These are phyloP conservation scores for Fistularia commersonii DNA, from an alignment of 2,797 vertebrate species.

Conservation along the genomic window DNA sequence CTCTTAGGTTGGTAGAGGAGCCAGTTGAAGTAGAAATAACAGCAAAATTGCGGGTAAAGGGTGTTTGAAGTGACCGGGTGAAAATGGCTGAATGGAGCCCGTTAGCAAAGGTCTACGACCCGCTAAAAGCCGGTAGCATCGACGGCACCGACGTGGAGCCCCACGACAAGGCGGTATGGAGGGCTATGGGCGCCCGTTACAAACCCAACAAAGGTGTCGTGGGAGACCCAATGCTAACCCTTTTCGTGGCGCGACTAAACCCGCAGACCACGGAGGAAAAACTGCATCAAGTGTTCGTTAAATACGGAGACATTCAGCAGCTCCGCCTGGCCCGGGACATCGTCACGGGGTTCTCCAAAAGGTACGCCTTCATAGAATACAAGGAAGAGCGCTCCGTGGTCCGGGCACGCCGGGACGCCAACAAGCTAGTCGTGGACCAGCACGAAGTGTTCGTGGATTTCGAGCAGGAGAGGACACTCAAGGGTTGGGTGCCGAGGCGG, in stretches of 20 bases:
- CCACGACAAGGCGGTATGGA: constrained; percentile 89
- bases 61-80: background rate
- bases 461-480: constrained; percentile 87
- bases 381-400: constrained; percentile 86
- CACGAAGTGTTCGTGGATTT: constrained; percentile 92
- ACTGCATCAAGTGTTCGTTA: constrained; percentile 84
- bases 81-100: constrained; percentile 91
- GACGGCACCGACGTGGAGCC: constrained; percentile 93
- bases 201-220: constrained; percentile 86
- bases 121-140: constrained; percentile 95
- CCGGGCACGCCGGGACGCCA: constrained; percentile 87
- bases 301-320: constrained; percentile 86
- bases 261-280: constrained; percentile 90
- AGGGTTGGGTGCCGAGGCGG: constrained; percentile 91
- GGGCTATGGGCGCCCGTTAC: constrained; percentile 89
- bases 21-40: no score
- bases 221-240: constrained; percentile 88
- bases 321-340: constrained; percentile 88
- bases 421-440: constrained; percentile 89
- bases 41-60: no score
- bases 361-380: constrained; percentile 91
- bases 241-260: constrained; percentile 87
- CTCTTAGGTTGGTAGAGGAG: no score
- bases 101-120: constrained; percentile 89
- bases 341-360: constrained; percentile 90